These are phyloP conservation scores for Nerophis lumbriciformis DNA, from an alignment of 2,113 vertebrate species.

Conservation along the genomic window DNA sequence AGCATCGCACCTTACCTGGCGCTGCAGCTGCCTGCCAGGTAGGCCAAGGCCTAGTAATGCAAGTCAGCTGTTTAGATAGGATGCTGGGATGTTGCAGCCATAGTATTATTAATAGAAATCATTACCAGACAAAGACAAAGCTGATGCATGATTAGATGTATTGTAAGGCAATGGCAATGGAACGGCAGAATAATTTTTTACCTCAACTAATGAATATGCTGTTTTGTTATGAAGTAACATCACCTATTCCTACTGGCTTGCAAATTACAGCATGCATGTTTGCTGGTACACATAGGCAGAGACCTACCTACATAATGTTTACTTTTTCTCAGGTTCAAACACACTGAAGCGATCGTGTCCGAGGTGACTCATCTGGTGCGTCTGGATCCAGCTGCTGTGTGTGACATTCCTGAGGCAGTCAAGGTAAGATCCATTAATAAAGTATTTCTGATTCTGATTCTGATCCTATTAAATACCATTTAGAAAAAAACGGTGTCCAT, in stretches of 20 bases:
- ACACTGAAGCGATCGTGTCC: conserved; percentile 88
- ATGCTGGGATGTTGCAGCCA: background rate
- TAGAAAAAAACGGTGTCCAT: no score
- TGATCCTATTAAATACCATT: no score
- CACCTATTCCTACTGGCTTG: no score
- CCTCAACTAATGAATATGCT: no score
- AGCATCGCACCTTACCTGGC: conserved; percentile 91
- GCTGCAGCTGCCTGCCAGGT: conserved; percentile 90
- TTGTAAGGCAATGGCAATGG: no score
- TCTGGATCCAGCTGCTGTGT: conserved; percentile 89
- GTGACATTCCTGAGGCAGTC: conserved; percentile 90
- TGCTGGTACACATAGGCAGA: background rate
- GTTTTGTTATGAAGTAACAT: no score
- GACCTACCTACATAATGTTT: background rate
- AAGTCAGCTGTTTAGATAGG: background rate
- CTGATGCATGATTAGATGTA: no score
- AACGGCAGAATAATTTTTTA: no score
- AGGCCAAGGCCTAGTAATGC: conserved; percentile 1
- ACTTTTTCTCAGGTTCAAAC: conserved; percentile 81
- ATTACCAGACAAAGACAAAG: background rate
- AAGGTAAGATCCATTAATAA: conserved; percentile 71
- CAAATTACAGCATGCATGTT: no score
- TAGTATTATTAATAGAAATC: background rate
- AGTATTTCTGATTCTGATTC: no score
- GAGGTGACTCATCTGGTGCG: conserved; percentile 93